Percentiles rank a stretch among this genome's conserved stretches.
These are phyloP conservation scores for Cherax quadricarinatus DNA, from an alignment of 1,140 invertebrate genomes.

Conservation along the genomic window DNA sequence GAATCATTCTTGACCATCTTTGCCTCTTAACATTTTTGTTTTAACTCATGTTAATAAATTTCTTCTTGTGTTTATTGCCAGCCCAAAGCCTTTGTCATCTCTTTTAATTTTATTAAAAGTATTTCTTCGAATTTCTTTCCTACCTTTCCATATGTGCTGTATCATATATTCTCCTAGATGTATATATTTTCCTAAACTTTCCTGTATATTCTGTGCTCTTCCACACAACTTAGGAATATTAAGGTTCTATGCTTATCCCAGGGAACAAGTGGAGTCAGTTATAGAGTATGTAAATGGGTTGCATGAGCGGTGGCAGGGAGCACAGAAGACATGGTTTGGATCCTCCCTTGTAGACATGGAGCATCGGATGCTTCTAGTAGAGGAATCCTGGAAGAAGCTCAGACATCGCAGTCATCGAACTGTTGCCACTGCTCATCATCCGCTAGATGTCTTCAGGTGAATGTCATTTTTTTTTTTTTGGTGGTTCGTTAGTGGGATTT, in stretches of 20 bases:
- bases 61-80: too few relatives aligned
- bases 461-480: neutral
- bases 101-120: too few relatives aligned
- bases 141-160: too few relatives aligned
- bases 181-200: too few relatives aligned
- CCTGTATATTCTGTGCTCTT: neutral
- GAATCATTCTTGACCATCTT: neutral
- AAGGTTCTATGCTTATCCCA: slow-evolving; percentile 31
- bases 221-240: neutral
- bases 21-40: too few relatives aligned
- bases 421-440: slow-evolving; percentile 70
- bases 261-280: slow-evolving; percentile 73
- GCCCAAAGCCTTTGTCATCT: too few relatives aligned
- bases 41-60: too few relatives aligned
- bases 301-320: slow-evolving; percentile 74
- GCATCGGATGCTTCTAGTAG: slow-evolving; percentile 74
- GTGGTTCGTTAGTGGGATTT: neutral
- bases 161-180: too few relatives aligned
- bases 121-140: too few relatives aligned
- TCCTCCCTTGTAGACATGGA: slow-evolving; percentile 74
- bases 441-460: slow-evolving; percentile 71
- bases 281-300: slow-evolving; percentile 73
- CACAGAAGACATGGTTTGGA: slow-evolving; percentile 74
- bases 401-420: slow-evolving; percentile 67
- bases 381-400: slow-evolving; percentile 75